Base-by-base conservation (phyloP, 2,888 invertebrate species). In the Polydrusus tereticollis region DNA sequence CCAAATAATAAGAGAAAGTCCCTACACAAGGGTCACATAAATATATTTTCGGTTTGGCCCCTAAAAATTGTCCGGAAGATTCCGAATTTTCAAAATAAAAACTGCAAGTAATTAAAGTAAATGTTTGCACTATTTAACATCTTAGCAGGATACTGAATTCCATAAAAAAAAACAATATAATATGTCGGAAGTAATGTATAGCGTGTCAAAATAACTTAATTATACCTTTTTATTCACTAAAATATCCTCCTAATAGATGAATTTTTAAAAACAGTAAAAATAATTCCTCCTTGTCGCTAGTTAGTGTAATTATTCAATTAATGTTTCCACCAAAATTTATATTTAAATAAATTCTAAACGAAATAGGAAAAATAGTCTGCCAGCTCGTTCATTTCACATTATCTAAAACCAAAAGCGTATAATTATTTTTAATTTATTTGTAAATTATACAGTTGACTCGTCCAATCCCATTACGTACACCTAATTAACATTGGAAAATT, bases 351-450 rank as follows among this genome's bases (percentile, higher is more conserved):
- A 52, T 26, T 52, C 52, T 29, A 29, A 52, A 29, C 52, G 52
- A 52, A 52, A 26, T 52, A 29, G 52, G 52, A 52, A 58, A 67
- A 47, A 43, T 67, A 29, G 47, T 67, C 41, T 36, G 29, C 58
- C 52, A 36, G 29, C 47, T 29, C 58, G 47, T 67, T 55, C 18
- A 23, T 33, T 58, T 8, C 16, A 26, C 43, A 26, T 43, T 43
- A 65, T 47, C 41, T 45, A 67, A 10, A 58, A 58, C 47, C 18
- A 52, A 69, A 59, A 69, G 47, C 29, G 47, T 47, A 43, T 69
- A 69, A 69, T 69, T 69, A 57, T 26, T 63, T 33, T 26, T 63
- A 69, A 69, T 69, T 63, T 69, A 64, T 64, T 55, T 57, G 23
- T 14, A 64, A 69, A 69, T 69, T 69, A 69, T 69, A 64, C 58